phyloP scores from a whole-genome alignment of 2,888 invertebrate genomes.

The Oligia strigilis region DNA sequence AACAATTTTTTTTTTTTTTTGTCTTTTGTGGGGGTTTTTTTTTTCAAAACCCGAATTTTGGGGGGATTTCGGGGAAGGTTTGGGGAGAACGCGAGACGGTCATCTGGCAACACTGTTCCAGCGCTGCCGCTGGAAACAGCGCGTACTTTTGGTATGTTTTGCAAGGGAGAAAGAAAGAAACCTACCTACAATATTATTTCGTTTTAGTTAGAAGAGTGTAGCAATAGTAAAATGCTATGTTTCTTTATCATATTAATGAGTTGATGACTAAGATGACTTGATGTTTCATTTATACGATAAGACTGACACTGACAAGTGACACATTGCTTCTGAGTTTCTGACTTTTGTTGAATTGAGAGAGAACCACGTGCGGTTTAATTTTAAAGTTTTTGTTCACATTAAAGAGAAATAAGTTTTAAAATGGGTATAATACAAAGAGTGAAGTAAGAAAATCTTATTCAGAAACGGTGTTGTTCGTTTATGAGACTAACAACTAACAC shows the following conservation, averaged over 20 bases:
- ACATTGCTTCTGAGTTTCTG: no score
- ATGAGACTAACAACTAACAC: background rate
- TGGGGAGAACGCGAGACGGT: no score
- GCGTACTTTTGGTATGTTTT: background rate
- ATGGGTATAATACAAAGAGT: slow-evolving; percentile 86
- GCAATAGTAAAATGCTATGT: background rate
- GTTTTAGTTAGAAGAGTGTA: background rate
- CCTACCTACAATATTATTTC: background rate
- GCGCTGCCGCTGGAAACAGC: background rate
- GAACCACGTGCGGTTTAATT: slow-evolving; percentile 51
- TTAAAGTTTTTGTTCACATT: slow-evolving; percentile 5
- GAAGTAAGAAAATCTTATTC: slow-evolving; percentile 73
- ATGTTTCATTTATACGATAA: background rate
- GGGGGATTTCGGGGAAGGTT: no score
- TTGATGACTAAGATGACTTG: no score
- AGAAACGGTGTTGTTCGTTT: background rate
- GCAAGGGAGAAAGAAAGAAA: background rate
- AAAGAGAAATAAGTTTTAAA: slow-evolving; percentile 25
- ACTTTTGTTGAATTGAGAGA: background rate
- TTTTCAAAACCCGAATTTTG: no score
- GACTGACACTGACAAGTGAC: background rate
- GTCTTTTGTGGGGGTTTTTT: no score
- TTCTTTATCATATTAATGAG: no score
- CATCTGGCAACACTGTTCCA: no score
- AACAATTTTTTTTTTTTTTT: no score